Conservation (phyloP, 2,113 vertebrate genomes). For the Stomatorhinus ivindoensis region DNA sequence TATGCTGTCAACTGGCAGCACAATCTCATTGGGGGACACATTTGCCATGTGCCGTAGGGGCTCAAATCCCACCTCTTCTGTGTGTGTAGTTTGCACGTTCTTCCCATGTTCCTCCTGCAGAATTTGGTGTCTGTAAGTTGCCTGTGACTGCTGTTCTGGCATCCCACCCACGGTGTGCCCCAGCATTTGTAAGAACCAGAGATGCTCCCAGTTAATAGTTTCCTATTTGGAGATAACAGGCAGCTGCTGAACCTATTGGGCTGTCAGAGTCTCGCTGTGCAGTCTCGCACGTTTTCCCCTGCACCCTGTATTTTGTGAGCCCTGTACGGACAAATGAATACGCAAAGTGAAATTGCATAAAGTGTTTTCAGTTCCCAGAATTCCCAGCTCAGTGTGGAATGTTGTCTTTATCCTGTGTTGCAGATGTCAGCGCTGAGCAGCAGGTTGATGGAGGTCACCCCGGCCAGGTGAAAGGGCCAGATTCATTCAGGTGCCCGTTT, state of each 20-base stretch:
- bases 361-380: neutral
- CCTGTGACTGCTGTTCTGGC: neutral
- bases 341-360: neutral
- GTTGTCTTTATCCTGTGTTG: conserved; percentile 50
- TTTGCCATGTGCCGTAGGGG: neutral
- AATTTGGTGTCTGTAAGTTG: neutral
- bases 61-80: neutral
- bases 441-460: conserved; percentile 28
- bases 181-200: neutral
- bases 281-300: neutral
- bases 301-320: neutral
- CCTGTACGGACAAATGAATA: neutral
- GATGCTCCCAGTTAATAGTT: neutral
- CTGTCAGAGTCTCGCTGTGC: neutral
- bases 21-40: neutral
- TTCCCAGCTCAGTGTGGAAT: neutral
- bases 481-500: conserved; percentile 46
- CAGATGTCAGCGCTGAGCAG: conserved; percentile 55
- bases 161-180: neutral
- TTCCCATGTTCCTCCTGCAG: neutral
- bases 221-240: neutral
- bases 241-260: neutral
- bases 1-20: neutral
- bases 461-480: conserved; percentile 18
- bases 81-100: neutral